These are phyloP conservation scores for Hyperopisus bebe DNA, from an alignment of 2,113 vertebrate genomes.

Conservation along the genomic window DNA sequence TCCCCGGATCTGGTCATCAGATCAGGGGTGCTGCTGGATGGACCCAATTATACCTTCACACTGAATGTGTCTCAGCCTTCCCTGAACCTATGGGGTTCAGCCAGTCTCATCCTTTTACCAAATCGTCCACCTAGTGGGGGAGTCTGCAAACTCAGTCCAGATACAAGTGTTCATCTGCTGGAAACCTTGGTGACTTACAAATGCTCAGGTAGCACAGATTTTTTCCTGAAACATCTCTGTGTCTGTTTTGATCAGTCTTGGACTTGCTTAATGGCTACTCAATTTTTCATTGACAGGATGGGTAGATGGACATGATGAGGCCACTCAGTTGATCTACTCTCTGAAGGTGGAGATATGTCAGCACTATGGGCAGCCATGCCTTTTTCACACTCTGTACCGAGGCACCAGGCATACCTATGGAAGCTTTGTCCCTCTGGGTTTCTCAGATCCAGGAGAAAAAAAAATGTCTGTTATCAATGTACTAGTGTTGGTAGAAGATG, in stretches of 20 bases:
- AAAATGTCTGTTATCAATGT: conserved; percentile 44
- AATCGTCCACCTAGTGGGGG: conserved; percentile 55
- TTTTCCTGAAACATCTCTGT: neutral
- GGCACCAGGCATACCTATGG: conserved; percentile 55
- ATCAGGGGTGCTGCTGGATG: conserved; percentile 45
- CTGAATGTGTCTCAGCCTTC: conserved; percentile 50
- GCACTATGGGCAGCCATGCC: conserved; percentile 31
- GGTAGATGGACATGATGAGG: conserved; percentile 44
- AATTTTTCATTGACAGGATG: conserved; percentile 52
- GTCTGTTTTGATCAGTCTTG: neutral
- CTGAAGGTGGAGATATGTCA: conserved; percentile 55
- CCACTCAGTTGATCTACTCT: conserved; percentile 60
- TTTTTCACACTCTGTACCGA: conserved; percentile 59
- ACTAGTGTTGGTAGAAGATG: conserved; percentile 55
- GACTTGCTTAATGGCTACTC: neutral
- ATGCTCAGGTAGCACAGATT: conserved; percentile 58
- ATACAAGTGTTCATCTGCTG: conserved; percentile 46
- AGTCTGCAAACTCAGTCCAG: conserved; percentile 51
- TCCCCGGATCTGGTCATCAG: conserved; percentile 50
- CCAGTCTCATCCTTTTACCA: conserved; percentile 42
- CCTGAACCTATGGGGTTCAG: conserved; percentile 47
- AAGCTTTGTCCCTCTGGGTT: conserved; percentile 53
- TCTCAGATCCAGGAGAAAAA: neutral
- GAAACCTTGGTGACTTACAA: conserved; percentile 57
- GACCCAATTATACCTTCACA: conserved; percentile 56